A percentile compares a stretch with the other conserved stretches of the same genome.
Conservation (phyloP, 2,797 vertebrate genomes). For the Pipistrellus kuhlii region DNA sequence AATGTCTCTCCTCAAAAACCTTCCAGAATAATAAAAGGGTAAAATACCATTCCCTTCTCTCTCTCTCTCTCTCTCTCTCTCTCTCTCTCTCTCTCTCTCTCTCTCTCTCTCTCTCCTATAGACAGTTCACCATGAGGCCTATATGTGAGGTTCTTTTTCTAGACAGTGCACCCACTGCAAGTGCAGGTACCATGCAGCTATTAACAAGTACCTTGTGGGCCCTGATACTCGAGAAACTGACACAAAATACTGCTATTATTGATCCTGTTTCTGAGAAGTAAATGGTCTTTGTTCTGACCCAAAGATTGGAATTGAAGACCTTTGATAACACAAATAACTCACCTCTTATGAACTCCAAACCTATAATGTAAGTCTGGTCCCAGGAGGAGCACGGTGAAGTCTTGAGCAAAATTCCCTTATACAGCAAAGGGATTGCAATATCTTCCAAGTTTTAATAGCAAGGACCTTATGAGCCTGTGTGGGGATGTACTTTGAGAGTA, state of each 20-base stretch:
- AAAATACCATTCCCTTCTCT: neutral
- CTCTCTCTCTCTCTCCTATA: neutral
- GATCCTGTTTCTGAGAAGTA: neutral
- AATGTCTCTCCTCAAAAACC: neutral
- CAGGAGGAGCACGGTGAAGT: neutral
- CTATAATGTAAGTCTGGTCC: neutral
- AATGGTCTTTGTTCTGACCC: neutral
- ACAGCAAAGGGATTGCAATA: neutral
- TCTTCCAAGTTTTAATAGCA: neutral
- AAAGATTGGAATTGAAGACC: neutral
- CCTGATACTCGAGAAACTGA: neutral
- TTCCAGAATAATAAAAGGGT: neutral
- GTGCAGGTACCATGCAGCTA: too few species aligned
- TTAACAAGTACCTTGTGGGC: neutral
- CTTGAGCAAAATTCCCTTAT: neutral
- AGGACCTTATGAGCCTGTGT: neutral
- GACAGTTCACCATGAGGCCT: neutral
- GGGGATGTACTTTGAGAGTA: neutral
- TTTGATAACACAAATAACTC: slow-evolving; percentile 9
- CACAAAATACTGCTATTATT: neutral
- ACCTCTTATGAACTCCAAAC: neutral
- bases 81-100: neutral
- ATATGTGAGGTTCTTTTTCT: neutral
- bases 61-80: neutral
- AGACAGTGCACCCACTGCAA: too few species aligned